Base-by-base conservation (phyloP, 2,797 vertebrate species). In the Microcaecilia unicolor region DNA sequence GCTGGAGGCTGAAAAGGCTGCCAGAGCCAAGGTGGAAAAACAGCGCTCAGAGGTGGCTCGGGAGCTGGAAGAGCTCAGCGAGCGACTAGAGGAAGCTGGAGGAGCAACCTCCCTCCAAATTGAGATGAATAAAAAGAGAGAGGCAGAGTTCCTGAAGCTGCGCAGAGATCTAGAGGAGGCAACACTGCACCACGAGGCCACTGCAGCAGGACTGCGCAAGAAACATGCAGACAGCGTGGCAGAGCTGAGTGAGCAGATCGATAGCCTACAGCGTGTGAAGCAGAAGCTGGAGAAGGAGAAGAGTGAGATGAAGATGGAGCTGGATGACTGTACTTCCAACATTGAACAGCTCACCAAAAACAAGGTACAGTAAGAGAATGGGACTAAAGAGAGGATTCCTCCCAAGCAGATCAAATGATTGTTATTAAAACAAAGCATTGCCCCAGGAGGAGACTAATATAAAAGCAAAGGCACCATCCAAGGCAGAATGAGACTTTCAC, bases 221-320 rank as follows among this genome's bases (percentile, higher is more conserved):
- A 95, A 96, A 48, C 92, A 95, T 1, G 86, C 85, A 0, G 93
- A 97, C 31, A 80, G 72, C 0, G 42, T 76, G 0, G 86, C 87
- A 0, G 91, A 93, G 73, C 83, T 95, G 42, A 54, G 86, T 0
- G 91, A 95, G 73, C 91, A 95, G 74, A 86, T 93, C 0, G 91
- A 96, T 72, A 90, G 79, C 44, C 76, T 96, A 46, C 91, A 93
- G 70, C 62, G 91, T 0, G 75, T 93, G 57, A 92, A 93, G 61
- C 93, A 97, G 78, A 96, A 93, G 55, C 74, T 97, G 67, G 93
- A 96, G 63, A 97, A 95, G 48, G 92, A 94, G 48, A 84, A 88
- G 61, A 81, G 81, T 0, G 91, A 97, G 69, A 74, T 87, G 50
- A 94, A 90, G 75, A 87, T 96, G 90, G 92, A 96, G 63, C 84